Conservation (phyloP, 1,140 invertebrate genomes). For the Sinella curviseta region DNA sequence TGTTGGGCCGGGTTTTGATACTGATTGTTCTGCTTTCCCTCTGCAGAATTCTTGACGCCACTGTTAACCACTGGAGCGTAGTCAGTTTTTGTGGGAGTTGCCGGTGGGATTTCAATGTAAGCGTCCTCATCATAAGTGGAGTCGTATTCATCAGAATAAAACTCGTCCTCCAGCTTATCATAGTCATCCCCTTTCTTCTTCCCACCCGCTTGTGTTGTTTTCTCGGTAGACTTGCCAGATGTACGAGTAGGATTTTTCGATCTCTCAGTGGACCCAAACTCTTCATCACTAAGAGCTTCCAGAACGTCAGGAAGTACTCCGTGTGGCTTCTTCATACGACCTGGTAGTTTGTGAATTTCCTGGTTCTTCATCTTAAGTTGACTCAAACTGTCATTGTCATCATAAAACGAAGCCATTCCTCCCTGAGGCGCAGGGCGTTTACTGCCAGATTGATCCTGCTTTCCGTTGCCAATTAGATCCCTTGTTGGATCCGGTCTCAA, state of each 20-base stretch:
- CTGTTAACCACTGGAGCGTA: background rate
- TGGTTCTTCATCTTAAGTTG: conserved; percentile 47
- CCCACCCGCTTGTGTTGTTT: background rate
- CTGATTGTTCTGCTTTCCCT: background rate
- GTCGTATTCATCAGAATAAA: conserved; percentile 12
- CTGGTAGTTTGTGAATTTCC: conserved; percentile 44
- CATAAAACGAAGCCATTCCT: conserved; percentile 41
- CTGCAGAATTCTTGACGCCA: conserved; percentile 5
- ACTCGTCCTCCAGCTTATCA: background rate
- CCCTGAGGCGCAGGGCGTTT: conserved; percentile 32
- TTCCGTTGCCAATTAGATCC: background rate
- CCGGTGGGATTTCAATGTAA: conserved; percentile 8
- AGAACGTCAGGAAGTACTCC: background rate
- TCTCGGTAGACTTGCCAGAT: background rate
- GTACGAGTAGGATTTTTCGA: background rate
- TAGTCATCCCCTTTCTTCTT: background rate
- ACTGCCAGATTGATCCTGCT: background rate
- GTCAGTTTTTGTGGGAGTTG: background rate
- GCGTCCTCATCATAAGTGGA: conserved; percentile 2
- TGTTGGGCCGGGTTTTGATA: background rate
- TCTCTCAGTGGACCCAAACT: background rate
- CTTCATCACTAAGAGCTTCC: background rate
- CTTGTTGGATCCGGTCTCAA: background rate
- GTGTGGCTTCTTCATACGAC: background rate
- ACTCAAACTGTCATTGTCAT: conserved; percentile 41